phyloP scores from a whole-genome alignment of 2,888 invertebrate species.

The Xanthostigma xanthostigma region DNA sequence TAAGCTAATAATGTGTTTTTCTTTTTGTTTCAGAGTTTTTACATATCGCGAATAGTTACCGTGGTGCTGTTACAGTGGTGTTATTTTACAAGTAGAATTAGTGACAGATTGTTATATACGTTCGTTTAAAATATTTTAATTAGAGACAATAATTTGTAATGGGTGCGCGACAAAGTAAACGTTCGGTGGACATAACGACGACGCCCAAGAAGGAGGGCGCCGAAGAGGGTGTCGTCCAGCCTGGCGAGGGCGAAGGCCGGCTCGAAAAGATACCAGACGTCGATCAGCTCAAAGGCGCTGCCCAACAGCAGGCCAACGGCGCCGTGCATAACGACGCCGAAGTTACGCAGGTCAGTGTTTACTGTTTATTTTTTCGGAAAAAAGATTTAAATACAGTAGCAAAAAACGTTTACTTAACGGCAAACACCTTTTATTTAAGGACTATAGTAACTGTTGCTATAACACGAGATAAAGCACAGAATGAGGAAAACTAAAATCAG shows the following conservation, averaged over 20 bases:
- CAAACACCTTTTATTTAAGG: no score
- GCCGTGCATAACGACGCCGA: constrained; percentile 47
- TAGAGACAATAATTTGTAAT: constrained; percentile 28
- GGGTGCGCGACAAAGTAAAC: constrained; percentile 78
- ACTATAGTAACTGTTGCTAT: no score
- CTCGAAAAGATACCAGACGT: constrained; percentile 63
- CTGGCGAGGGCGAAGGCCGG: constrained; percentile 47
- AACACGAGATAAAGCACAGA: no score
- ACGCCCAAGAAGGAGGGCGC: constrained; percentile 39
- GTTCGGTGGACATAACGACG: constrained; percentile 75
- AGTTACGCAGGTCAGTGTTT: constrained; percentile 32
- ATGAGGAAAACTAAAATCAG: no score
- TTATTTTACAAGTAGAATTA: no score
- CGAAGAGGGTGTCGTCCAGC: constrained; percentile 19
- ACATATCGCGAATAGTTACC: no score
- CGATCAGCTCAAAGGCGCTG: constrained; percentile 51
- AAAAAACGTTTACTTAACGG: no score
- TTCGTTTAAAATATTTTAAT: no score
- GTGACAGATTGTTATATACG: no score
- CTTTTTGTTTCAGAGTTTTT: no score
- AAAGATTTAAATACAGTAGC: constrained; percentile 6
- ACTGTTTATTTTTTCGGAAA: background rate
- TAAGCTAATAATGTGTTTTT: no score
- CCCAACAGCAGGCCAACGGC: constrained; percentile 40
- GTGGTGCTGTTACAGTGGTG: no score